phyloP scores from a whole-genome alignment of 2,113 vertebrate species.

The Castor canadensis region DNA sequence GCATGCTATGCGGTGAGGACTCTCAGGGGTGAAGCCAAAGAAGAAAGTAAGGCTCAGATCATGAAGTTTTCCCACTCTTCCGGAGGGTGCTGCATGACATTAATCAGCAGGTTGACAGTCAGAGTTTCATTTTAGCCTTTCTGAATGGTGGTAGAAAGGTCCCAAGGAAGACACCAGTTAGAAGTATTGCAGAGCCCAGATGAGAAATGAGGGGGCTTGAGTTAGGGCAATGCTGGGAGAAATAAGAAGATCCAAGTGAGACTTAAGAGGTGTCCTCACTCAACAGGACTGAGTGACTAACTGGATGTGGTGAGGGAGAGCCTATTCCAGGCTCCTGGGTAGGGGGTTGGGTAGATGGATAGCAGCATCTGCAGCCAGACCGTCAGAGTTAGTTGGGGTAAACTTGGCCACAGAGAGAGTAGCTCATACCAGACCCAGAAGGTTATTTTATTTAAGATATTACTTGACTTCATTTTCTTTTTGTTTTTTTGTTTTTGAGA shows the following conservation, averaged over 20 bases:
- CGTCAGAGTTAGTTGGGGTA: accelerated
- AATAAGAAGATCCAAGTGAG: neutral
- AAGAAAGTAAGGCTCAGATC: neutral
- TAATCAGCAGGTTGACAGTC: neutral
- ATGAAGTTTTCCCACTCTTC: neutral
- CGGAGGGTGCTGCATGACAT: neutral
- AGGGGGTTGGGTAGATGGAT: neutral
- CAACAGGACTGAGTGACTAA: neutral
- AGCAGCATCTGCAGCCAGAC: neutral
- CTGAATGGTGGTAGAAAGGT: neutral
- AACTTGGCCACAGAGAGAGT: neutral
- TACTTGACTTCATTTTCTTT: neutral
- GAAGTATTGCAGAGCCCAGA: neutral
- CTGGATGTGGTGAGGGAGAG: neutral
- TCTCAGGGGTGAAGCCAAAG: neutral
- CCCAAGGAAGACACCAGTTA: neutral
- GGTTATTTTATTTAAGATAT: too few species aligned
- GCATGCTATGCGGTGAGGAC: too few species aligned
- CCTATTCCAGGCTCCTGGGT: neutral
- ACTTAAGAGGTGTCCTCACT: neutral
- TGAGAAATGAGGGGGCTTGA: neutral
- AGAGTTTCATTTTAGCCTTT: neutral
- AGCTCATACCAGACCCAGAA: neutral
- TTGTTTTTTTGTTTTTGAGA: neutral
- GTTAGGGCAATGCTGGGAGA: neutral